A percentile compares a stretch with the other conserved stretches of the same genome.
Evolutionary conservation across 1,140 invertebrate genomes (phyloP).

Genomic region (Brachionus rotundiformis): DNA sequence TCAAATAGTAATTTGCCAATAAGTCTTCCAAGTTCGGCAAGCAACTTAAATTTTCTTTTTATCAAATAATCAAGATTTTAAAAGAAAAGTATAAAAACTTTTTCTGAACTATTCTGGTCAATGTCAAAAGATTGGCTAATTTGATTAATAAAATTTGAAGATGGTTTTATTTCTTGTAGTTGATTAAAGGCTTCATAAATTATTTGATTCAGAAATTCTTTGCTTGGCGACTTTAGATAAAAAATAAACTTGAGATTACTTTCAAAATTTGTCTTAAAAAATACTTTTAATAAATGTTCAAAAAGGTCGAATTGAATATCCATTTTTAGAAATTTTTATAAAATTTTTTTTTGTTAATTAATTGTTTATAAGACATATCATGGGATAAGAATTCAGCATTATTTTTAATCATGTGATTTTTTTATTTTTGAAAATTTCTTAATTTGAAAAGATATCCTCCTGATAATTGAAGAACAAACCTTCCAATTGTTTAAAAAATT

Average conservation of each 20-base stretch:
- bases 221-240: conserved; percentile 5
- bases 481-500: too few relatives aligned
- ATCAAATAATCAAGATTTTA: neutral
- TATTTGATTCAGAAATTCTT: conserved; percentile 39
- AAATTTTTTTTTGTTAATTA: too few relatives aligned
- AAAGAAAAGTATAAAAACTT: neutral
- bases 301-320: conserved; percentile 21
- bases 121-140: neutral
- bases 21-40: neutral
- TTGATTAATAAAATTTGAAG: neutral
- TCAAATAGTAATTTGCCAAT: neutral
- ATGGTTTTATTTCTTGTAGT: neutral
- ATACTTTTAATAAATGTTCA: neutral
- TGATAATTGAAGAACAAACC: too few relatives aligned
- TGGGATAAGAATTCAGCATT: too few relatives aligned
- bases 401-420: too few relatives aligned
- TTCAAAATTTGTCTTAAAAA: neutral
- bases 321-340: too few relatives aligned
- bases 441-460: too few relatives aligned
- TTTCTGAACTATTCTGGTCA: neutral
- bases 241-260: neutral
- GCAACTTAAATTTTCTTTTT: too few relatives aligned
- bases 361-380: too few relatives aligned
- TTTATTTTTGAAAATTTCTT: too few relatives aligned
- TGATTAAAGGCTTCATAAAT: conserved; percentile 28